These are phyloP conservation scores for Siderastrea radians DNA, from an alignment of 92 coral and sea anemone genomes.

Conservation along the genomic window DNA sequence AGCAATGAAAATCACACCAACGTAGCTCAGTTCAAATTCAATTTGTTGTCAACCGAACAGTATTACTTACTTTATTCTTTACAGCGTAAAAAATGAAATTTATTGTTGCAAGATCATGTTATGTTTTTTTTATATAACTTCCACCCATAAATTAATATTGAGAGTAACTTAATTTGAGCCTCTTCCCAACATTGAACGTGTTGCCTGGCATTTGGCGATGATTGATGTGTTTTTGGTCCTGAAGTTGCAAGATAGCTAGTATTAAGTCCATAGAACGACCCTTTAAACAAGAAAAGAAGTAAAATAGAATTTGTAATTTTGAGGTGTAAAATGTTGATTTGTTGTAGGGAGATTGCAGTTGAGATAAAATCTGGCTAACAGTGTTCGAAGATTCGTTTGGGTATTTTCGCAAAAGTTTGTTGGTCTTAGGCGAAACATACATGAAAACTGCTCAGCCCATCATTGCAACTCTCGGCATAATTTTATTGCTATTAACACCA, in stretches of 20 bases:
- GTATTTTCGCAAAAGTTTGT: not conserved
- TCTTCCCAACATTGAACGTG: not conserved
- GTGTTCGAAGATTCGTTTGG: slow-evolving; percentile 1
- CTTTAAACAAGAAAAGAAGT: not conserved
- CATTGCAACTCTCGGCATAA: not conserved
- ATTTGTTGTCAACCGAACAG: not conserved
- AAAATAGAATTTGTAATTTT: not conserved
- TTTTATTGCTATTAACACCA: slow-evolving; percentile 24
- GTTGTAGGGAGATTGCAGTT: not conserved
- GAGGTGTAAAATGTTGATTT: not conserved
- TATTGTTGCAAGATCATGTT: not conserved
- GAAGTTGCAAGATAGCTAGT: not conserved
- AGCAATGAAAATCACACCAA: not conserved
- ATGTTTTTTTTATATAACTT: not conserved
- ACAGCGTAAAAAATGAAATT: not conserved
- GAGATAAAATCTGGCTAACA: not conserved
- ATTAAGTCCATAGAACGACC: not conserved
- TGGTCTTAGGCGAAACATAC: not conserved
- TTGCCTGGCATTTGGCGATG: not conserved
- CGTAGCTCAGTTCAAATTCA: not conserved
- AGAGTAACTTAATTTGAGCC: not conserved
- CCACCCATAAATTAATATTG: not conserved
- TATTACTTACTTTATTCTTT: not conserved
- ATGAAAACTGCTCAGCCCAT: not conserved
- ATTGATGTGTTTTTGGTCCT: not conserved